Evolutionary conservation across 2,888 invertebrate genomes (phyloP), one percentile per base, ranked within the genome.

Genomic region (Druceiella hillmani): DNA sequence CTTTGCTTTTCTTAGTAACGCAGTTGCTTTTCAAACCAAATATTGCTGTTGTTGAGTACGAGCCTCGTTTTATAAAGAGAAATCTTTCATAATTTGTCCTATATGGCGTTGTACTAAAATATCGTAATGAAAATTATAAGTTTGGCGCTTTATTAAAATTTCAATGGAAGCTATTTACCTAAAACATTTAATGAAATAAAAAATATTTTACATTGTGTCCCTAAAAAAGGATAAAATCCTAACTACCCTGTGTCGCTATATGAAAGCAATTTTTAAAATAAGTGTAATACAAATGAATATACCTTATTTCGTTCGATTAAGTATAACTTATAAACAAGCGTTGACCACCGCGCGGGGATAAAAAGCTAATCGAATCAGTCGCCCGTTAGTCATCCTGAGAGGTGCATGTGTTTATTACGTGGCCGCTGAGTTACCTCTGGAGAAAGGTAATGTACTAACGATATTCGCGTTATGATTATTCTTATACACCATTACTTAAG

Each of bases 161-260:
- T 14, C 20, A 32, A 32, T 20, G 22, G 15, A 14, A 7, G 7
- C 22, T 11, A 10, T 32, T 14, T 11, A 4, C 15, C n/a, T 32
- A 17, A 20, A 32, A 15, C 17, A 13, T 26, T 34, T 34, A 25
- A 16, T 16, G 17, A 26, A 14, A 26, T 16, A 26, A 11, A 26
- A 17, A 38, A 33, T 7, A 3, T 13, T 20, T 38, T 38, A n/a
- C n/a, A n/a, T n/a, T n/a, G n/a, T 33, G 38, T 29, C 38, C 28
- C 33, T 29, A 33, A 38, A 22, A 33, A 38, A 33, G 12, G 33
- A 33, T 17, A 33, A 38, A 33, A 33, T 28, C 33, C 9, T 33
- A 38, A 38, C 33, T 38, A 33, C 33, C 38, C 24, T 38, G 33
- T 33, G 38, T 33, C 28, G 29, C 33, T 28, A 29, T 38, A 33